Base-by-base conservation (phyloP, 2,113 vertebrate species). In the Pseudonaja textilis region DNA sequence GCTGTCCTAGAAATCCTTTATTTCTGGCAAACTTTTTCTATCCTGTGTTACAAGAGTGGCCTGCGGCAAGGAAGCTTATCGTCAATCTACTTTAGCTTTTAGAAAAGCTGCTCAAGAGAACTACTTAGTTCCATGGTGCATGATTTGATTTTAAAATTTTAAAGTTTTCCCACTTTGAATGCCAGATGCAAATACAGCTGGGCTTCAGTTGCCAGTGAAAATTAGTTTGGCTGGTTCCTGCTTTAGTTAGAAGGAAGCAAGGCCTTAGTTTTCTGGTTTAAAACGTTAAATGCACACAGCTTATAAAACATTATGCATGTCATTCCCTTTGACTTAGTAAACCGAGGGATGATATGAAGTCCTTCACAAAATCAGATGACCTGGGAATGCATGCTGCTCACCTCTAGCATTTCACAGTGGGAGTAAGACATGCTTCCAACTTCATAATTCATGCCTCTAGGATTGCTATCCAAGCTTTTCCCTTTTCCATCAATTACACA, bases 1-100 rank as follows among this genome's bases (percentile, higher is more conserved):
- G 42, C 54, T 89, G 69, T 85, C 56, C 34, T 89, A 45, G 23
- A 88, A 55, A 61, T 23, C n/a, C 64, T 86, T 86, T 55, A 87
- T 92, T 64, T 57, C 47, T 69, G 55, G 45, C 87, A 91, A 89
- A 93, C 69, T 55, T 56, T 89, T 91, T 39, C 90, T 89, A 45
- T 85, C 45, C 45, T 93, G 74, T 89, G 12, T 89, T 86, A 91
- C 69, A 59, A 86, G 25, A 45, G 90, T 3, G 22, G 90, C 90
- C 88, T 89, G 25, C 2, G 50, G 74, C 90, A 93, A 86, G 5
- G 47, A 7, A 64, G 34, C 25, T 45, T 89, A 89, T 86, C 87
- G 87, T 54, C 88, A 26, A 61, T 93, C 81, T 90, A 29, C n/a
- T 90, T 87, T 29, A 90, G 56, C 92, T 87, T 59, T 87, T 29